Percentiles rank a stretch among this genome's conserved stretches.
Evolutionary conservation across 2,797 vertebrate genomes (phyloP).

Genomic region (Acanthis flammea): DNA sequence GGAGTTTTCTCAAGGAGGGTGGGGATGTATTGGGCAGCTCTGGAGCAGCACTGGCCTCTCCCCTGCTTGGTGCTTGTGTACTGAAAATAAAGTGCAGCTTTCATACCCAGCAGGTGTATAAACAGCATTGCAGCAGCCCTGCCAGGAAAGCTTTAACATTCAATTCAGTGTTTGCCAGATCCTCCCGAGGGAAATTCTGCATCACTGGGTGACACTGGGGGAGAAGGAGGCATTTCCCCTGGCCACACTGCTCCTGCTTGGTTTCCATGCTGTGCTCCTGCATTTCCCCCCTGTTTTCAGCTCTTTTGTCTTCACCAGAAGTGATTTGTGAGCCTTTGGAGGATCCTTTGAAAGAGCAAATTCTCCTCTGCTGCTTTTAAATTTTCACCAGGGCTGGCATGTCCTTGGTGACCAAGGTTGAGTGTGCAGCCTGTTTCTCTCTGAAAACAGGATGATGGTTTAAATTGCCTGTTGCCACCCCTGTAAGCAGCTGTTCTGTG

Average conservation of each 20-base stretch:
- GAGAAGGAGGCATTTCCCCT: background rate
- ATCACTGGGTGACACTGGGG: accelerated
- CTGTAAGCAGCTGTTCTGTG: background rate
- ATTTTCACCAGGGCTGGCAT: background rate
- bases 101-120: background rate
- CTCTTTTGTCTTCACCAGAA: background rate
- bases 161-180: background rate
- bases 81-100: background rate
- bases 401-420: background rate
- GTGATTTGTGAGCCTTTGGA: background rate
- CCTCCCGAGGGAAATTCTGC: background rate
- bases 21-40: background rate
- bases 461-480: background rate
- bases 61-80: background rate
- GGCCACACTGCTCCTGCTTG: background rate
- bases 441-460: accelerated
- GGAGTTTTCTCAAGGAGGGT: background rate
- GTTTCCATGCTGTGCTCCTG: background rate
- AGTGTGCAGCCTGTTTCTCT: background rate
- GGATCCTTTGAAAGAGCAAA: background rate
- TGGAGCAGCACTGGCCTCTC: background rate
- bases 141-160: background rate
- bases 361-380: background rate
- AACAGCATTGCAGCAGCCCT: background rate
- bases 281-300: background rate